Evolutionary conservation across 2,113 vertebrate genomes (phyloP), one percentile per base, ranked within the genome.

Genomic region (Charadrius vociferus): DNA sequence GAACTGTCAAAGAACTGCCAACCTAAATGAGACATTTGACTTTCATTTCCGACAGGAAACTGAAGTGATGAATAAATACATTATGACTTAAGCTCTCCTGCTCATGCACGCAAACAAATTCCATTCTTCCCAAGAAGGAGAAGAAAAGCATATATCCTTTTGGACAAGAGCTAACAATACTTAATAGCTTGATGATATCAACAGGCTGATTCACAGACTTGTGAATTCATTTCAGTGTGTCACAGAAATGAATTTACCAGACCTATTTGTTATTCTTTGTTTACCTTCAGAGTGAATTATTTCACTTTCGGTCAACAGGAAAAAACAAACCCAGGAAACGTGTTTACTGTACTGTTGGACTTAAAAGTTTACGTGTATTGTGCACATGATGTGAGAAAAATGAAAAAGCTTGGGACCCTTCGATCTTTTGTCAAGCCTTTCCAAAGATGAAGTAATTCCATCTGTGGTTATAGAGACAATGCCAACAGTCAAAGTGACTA

Each of bases 321-420:
- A 98, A 97, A 97, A 97, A 97, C 86, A 97, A 94, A 91, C 81
- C 59, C 93, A 96, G 96, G 92, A 98, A 96, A 91, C 9, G 29
- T 27, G 83, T 68, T 93, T 93, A 90, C 59, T n/a, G 73, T 93
- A 86, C 50, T 71, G 75, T 1, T 56, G 49, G 50, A 81, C 75
- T 93, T 89, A 45, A 58, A 93, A 74, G 88, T 79, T 82, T 88
- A 93, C 3, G 5, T 43, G 83, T 29, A 61, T 58, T 80, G 77
- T 78, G 79, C 43, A 16, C 21, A 53, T 3, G 12, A 82, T 71
- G 34, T 67, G 75, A 90, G 87, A 95, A 94, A 81, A 78, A 66
- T 2, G 10, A 79, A 94, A 93, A 83, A 37, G 34, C 58, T 81
- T 63, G 47, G 12, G 70, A 95, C 27, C 6, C 36, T 56, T 29